Evolutionary conservation across 30 jellyfish, hydroid and myxozoan species (phyloP), one percentile per base, ranked within the genome.

Genomic region (Cassiopea andromeda): DNA sequence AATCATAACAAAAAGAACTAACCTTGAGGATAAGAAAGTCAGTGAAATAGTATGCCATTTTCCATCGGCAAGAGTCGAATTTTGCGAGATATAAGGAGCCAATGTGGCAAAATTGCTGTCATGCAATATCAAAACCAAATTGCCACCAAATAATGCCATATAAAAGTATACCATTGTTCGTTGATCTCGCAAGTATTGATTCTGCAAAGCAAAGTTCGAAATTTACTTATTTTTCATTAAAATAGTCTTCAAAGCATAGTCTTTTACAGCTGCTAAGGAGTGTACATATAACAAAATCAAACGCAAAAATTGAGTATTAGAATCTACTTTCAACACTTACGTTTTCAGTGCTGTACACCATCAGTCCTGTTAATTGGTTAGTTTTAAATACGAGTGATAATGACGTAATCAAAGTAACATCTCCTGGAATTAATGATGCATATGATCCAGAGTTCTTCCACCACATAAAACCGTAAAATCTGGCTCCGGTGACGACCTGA

Each of bases 381-480:
- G 99, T 96, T 69, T 96, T 96, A 86, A 96, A 96, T 49, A 97
- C 93, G 16, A 96, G 50, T 48, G 83, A 80, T 1, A 96, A 9
- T 43, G 98, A 92, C 75, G 75, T 92, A 48, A 96, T 38, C 46
- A 73, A 69, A n/a, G 92, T 69, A 1, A 43, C 78, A 12, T 44
- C 83, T 19, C 87, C 93, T 19, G 83, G 90, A 66, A 82, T 45
- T 68, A 86, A 58, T 1, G 98, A 91, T 45, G 94, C 57, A 79
- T 96, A 96, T 9, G 99, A 96, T 43, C 97, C 96, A 44, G 72
- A 47, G 48, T 87, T 64, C 60, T 58, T 44, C 99, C 99, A 96
- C 98, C 98, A 92, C 97, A 96, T 87, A 87, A 74, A 78, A 46
- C 99, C 99, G 85, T 96, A 96, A 89, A 96, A 96, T 57, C 98